Evolutionary conservation across 2,888 invertebrate genomes (phyloP).

Genomic region (Platycnemis pennipes): DNA sequence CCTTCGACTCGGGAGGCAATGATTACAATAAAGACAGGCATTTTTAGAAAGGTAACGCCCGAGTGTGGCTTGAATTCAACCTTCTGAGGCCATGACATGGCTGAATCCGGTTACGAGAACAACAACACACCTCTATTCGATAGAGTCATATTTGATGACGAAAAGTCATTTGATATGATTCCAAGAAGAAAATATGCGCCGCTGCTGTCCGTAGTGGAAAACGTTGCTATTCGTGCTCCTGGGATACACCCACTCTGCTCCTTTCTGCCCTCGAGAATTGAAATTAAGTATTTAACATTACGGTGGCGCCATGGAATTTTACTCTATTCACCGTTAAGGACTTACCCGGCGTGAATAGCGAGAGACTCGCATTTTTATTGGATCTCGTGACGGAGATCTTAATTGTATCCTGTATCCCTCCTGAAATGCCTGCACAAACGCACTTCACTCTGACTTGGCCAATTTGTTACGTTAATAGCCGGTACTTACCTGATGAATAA

Average conservation of each 20-base stretch:
- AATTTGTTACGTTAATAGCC: background rate
- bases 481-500: background rate
- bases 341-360: background rate
- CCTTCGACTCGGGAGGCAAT: background rate
- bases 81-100: background rate
- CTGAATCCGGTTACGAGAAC: slow-evolving; percentile 35
- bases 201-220: background rate
- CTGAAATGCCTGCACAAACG: background rate
- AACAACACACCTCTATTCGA: slow-evolving; percentile 9
- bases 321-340: slow-evolving; percentile 12
- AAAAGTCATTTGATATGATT: slow-evolving; percentile 14
- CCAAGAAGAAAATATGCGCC: slow-evolving; percentile 13
- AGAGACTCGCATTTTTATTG: background rate
- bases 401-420: background rate
- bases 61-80: slow-evolving; percentile 6
- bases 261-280: background rate
- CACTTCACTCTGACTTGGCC: background rate
- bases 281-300: background rate
- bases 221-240: background rate
- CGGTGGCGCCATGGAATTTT: background rate
- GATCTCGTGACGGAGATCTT: background rate
- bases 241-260: background rate
- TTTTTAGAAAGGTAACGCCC: slow-evolving; percentile 31
- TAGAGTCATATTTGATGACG: slow-evolving; percentile 14
- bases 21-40: slow-evolving; percentile 9